phyloP scores from a whole-genome alignment of 2,113 vertebrate species.

The Procavia capensis region DNA sequence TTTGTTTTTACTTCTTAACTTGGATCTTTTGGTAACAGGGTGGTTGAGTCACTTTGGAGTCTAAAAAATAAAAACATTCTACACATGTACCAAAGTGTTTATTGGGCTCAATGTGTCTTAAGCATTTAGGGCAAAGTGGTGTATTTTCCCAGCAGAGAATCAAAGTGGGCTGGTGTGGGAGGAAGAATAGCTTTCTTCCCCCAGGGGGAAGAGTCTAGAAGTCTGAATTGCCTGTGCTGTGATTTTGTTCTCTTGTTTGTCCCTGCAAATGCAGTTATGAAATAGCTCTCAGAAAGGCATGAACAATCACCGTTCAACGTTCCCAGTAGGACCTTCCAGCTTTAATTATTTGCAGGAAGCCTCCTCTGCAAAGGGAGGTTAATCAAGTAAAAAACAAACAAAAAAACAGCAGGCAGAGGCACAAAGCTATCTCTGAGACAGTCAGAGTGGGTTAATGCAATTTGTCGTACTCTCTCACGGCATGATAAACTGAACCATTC shows the following conservation, averaged over 20 bases:
- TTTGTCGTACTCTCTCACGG: neutral
- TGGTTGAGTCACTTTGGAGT: neutral
- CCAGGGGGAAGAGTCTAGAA: neutral
- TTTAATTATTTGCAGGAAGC: neutral
- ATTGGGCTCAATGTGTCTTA: neutral
- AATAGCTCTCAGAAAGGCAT: neutral
- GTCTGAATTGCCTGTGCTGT: too few relatives aligned
- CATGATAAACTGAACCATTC: neutral
- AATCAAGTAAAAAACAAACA: neutral
- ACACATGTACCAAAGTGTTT: accelerated
- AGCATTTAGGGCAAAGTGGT: neutral
- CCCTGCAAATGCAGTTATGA: neutral
- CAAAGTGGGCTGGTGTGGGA: neutral
- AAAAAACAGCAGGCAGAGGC: neutral
- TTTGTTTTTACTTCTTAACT: neutral
- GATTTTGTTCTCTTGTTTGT: too few relatives aligned
- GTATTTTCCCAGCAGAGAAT: neutral
- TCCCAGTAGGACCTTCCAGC: neutral
- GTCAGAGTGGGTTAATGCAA: neutral
- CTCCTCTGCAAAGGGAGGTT: neutral
- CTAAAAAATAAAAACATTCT: neutral
- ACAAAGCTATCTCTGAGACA: too few relatives aligned
- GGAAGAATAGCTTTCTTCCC: neutral
- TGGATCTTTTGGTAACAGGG: neutral
- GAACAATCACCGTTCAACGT: neutral